Conservation (phyloP, 2,797 vertebrate genomes). For the Momotus momota region DNA sequence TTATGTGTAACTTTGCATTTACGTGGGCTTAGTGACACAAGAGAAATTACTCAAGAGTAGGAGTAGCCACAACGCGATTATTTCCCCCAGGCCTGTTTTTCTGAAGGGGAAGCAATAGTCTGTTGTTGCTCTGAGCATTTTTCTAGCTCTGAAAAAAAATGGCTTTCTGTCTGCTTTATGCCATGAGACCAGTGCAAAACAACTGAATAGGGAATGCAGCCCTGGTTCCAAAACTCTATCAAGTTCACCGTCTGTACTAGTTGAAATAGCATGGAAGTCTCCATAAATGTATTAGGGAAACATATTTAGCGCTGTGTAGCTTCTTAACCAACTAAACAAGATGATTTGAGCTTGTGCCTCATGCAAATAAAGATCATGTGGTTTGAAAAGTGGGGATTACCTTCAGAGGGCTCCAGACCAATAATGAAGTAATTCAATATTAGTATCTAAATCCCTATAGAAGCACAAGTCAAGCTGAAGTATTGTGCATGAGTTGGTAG, state of each 20-base stretch:
- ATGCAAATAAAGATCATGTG: background rate
- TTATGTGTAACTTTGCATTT: background rate
- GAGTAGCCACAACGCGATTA: fast-evolving
- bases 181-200: background rate
- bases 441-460: slow-evolving; percentile 15
- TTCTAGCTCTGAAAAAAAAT: background rate
- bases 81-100: background rate
- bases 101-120: background rate
- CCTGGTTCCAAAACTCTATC: background rate
- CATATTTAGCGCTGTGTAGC: background rate
- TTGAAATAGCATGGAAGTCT: fast-evolving
- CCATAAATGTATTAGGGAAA: background rate
- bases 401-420: background rate
- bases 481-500: slow-evolving; percentile 27
- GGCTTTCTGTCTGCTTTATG: background rate
- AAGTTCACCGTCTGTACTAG: background rate
- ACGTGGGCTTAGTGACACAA: fast-evolving
- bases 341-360: background rate
- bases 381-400: background rate
- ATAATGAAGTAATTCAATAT: slow-evolving; percentile 18
- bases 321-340: background rate
- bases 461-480: slow-evolving; percentile 20
- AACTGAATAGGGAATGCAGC: background rate
- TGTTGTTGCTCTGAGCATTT: background rate
- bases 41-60: background rate